phyloP scores from a whole-genome alignment of 2,888 invertebrate species.

The Protonemura montana region DNA sequence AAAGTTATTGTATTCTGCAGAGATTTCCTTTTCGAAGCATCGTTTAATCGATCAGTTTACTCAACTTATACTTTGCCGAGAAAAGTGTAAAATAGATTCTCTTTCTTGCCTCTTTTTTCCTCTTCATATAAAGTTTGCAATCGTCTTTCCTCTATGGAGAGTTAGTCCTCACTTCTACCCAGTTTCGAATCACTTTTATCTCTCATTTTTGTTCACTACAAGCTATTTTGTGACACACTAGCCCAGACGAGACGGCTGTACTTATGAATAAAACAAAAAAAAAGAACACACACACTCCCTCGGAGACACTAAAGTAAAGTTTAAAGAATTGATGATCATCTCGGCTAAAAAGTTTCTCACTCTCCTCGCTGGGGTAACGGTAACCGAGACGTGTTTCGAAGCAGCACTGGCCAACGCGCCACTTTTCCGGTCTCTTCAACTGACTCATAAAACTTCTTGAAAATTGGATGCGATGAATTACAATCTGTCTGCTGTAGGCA shows the following conservation, averaged over 20 bases:
- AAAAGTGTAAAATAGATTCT: background rate
- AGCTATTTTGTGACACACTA: background rate
- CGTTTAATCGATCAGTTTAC: background rate
- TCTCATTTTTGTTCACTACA: background rate
- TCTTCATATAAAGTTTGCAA: background rate
- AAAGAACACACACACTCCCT: background rate
- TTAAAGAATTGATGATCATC: background rate
- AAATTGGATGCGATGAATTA: background rate
- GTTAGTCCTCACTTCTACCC: background rate
- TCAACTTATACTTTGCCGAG: background rate
- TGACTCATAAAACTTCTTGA: background rate
- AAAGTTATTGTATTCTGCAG: background rate
- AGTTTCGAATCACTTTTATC: background rate
- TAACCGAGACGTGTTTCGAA: no score
- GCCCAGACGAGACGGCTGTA: background rate
- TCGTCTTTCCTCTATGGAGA: background rate
- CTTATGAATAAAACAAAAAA: background rate
- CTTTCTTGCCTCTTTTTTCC: background rate
- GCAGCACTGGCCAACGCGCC: no score
- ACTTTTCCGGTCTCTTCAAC: background rate
- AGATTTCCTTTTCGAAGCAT: background rate
- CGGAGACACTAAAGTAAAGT: background rate
- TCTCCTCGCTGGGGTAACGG: background rate
- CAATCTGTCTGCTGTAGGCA: background rate
- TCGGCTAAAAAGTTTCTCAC: background rate